Base-by-base conservation (phyloP, 2,888 invertebrate genomes). In the Apodemia zela region DNA sequence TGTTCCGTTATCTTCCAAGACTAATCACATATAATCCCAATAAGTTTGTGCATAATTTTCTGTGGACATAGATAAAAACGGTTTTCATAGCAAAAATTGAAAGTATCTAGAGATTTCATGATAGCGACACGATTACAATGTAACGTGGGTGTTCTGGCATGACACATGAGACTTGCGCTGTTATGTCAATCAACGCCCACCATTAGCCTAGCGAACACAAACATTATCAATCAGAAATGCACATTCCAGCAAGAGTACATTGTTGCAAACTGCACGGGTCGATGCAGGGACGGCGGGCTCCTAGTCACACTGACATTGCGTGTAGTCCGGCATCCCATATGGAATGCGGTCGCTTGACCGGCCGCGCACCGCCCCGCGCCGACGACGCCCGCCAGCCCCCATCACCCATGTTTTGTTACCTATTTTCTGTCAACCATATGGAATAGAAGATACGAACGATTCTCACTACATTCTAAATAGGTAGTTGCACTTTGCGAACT, bases 311-410 rank as follows among this genome's bases (percentile, higher is more conserved):
- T 90, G 89, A 90, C 90, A 90, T 89, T 89, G 90, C 88, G 81
- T 89, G 82, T 82, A 85, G 85, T 88, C 89, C 86, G 87, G 87
- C 86, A 90, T 87, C 84, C 85, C 88, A 82, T 83, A 85, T 83
- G 90, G 90, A 91, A 91, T 90, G 91, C 89, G 89, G 90, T 87
- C 90, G 89, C 78, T 73, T 79, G 80, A 79, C 88, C 86, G 82
- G 81, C 84, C 73, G 76, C 77, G 73, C 75, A 72, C 74, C 73
- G 69, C 74, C 76, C 76, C 75, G 73, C 75, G 72, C 72, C 75
- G 72, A 72, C 75, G 71, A 73, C 74, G 74, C 75, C 79, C 85
- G 78, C 84, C 85, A 82, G 79, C 86, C 84, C 83, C 84, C 84
- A 81, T 85, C 85, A 84, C 82, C 84, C 84, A 81, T 85, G 80